Base-by-base conservation (phyloP, 2,888 invertebrate species). In the Pyrrhia umbra region DNA sequence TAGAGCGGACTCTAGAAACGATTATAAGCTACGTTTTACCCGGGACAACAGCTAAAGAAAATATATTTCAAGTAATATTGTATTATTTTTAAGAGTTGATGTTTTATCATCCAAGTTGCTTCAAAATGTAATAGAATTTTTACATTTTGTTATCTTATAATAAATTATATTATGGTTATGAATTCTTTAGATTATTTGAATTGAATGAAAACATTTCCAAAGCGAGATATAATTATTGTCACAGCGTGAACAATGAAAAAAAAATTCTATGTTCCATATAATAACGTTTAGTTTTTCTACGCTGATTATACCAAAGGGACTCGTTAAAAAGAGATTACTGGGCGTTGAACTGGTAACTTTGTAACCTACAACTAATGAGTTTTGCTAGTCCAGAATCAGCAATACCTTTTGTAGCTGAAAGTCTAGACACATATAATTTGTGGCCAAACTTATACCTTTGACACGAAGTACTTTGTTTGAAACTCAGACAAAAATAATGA, bases 271-370 rank as follows among this genome's bases (percentile, higher is more conserved):
- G 9, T 46, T 25, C 25, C 27, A 49, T 49, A 30, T 40, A 52
- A 51, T 68, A 20, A 15, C 23, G 6, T 39, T 20, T 18, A 25
- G 13, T 42, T 75, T 30, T 50, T 75, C 23, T 57, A 34, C 9
- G 20, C 2, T 69, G 47, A 69, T 46, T 42, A 47, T 34, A 23
- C 59, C 20, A 34, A 8, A 25, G 37, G 21, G 57, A 43, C 54
- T 75, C 70, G 60, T 77, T 77, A 77, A 68, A 73, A 73, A 77
- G 20, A 46, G 58, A 80, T 80, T 73, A 77, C 27, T 62, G 59
- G 50, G 30, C 63, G 50, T 42, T 70, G 59, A 67, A 61, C 66
- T 49, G 23, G 47, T 63, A 43, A 70, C 56, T 58, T 40, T 75
- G 54, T 39, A 62, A 68, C 50, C 46, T 60, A 74, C 18, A 9